phyloP scores from a whole-genome alignment of 1,140 invertebrate species.

The Reticulitermes speratus region DNA sequence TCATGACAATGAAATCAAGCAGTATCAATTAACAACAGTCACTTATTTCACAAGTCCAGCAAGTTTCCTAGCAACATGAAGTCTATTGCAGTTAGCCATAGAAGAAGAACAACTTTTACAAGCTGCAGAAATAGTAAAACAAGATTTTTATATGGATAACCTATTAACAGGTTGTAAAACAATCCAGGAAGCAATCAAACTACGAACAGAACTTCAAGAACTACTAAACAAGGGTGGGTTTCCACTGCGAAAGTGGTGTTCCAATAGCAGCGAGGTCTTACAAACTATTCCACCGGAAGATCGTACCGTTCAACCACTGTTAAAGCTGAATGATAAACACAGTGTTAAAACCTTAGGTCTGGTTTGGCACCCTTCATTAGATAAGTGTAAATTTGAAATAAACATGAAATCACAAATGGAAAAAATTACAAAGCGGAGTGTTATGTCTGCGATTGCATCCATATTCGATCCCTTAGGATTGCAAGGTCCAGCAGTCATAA shows the following conservation, averaged over 20 bases:
- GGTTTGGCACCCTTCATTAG: slow-evolving; percentile 32
- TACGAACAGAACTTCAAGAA: slow-evolving; percentile 31
- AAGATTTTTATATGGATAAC: slow-evolving; percentile 50
- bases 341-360: slow-evolving; percentile 35
- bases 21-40: slow-evolving; percentile 42
- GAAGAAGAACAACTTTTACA: slow-evolving; percentile 40
- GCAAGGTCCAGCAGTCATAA: too few species aligned
- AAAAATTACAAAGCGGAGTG: background rate
- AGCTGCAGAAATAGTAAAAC: slow-evolving; percentile 39
- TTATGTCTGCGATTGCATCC: background rate
- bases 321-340: slow-evolving; percentile 22
- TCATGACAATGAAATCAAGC: slow-evolving; percentile 34
- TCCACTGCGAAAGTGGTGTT: slow-evolving; percentile 35
- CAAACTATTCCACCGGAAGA: slow-evolving; percentile 18
- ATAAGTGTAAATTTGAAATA: slow-evolving; percentile 26
- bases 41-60: slow-evolving; percentile 44
- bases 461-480: slow-evolving; percentile 6
- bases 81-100: slow-evolving; percentile 41
- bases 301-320: slow-evolving; percentile 21
- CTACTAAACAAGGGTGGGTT: slow-evolving; percentile 29
- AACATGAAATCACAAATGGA: background rate
- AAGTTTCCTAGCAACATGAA: slow-evolving; percentile 42
- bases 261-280: slow-evolving; percentile 22
- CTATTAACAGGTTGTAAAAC: slow-evolving; percentile 42
- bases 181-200: slow-evolving; percentile 34